These are phyloP conservation scores for Volucella inflata DNA, from an alignment of 2,888 invertebrate species.

Conservation along the genomic window DNA sequence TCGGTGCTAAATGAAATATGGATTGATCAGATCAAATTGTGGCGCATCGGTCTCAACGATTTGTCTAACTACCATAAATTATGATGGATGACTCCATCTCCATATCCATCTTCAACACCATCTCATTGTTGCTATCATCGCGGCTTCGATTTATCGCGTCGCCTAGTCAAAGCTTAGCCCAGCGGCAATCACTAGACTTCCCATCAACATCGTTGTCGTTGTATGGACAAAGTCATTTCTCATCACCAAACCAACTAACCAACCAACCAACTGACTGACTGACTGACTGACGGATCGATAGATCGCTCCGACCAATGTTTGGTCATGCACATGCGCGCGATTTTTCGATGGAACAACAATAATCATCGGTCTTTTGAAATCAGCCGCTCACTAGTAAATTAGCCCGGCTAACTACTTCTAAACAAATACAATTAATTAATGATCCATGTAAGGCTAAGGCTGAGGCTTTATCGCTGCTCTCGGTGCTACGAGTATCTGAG, in stretches of 20 bases:
- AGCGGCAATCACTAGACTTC: slow-evolving; percentile 13
- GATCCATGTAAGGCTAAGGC: slow-evolving; percentile 65
- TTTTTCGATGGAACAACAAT: slow-evolving; percentile 43
- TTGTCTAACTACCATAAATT: slow-evolving; percentile 69
- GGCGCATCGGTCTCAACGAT: slow-evolving; percentile 50
- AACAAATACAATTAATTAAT: slow-evolving; percentile 78
- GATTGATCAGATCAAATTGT: slow-evolving; percentile 43
- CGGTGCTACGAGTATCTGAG: not conserved
- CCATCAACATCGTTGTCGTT: not conserved
- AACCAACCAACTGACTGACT: no score
- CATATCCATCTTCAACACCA: slow-evolving; percentile 1
- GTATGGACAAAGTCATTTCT: slow-evolving; percentile 46
- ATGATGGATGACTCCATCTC: slow-evolving; percentile 62
- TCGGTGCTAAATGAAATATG: slow-evolving; percentile 34
- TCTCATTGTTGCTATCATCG: slow-evolving; percentile 6
- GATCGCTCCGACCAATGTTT: slow-evolving; percentile 32
- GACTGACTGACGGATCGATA: no score
- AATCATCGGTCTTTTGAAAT: slow-evolving; percentile 55
- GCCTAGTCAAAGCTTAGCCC: slow-evolving; percentile 46
- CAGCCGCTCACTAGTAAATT: slow-evolving; percentile 67
- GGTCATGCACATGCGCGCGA: slow-evolving; percentile 41
- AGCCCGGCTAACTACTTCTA: slow-evolving; percentile 76
- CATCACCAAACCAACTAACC: no score
- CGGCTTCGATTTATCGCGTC: slow-evolving; percentile 55
- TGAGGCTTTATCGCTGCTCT: slow-evolving; percentile 16